Base-by-base conservation (phyloP, 2,888 invertebrate genomes). In the Hipparchia sbordonii region DNA sequence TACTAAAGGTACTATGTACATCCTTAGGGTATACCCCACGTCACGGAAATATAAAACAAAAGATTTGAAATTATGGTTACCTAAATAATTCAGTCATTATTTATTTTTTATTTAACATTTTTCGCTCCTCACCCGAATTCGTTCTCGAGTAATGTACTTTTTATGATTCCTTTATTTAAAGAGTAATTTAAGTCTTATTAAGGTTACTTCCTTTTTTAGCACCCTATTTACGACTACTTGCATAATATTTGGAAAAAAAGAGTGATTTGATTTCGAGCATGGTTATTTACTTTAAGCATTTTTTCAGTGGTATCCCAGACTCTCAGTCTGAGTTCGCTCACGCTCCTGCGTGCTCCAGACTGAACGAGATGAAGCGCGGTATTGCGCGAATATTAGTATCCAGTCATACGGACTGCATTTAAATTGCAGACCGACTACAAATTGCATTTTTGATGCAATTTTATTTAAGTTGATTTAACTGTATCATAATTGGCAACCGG, bases 131-230 rank as follows among this genome's bases (percentile, higher is more conserved):
- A 33, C 69, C 68, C 51, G 57, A 52, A 52, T 65, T 71, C 60
- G 81, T 82, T 81, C 79, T 80, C 82, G 56, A 67, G 76, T 87
- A 89, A 89, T 89, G 85, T 84, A 83, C 85, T 89, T 89, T 89
- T 89, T 88, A 82, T 85, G 76, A 63, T 78, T 80, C 82, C 80
- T 82, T 83, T 85, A 81, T 84, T 86, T 85, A 79, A 80, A 82
- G 76, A 82, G 82, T 85, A 87, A 88, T 85, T 86, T 87, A 87
- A 86, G 85, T 82, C 57, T 48, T 13, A 56, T 56, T 57, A 67
- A 57, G 10, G 46, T 57, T 48, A 57, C 39, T 62, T 23, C 6
- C 46, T 51, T 63, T 46, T 23, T 60, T 67, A 1, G 0, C 12
- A 51, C 33, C 12, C 33, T 51, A 62, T 70, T 70, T 62, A 33